Conservation (phyloP, 2,888 invertebrate genomes). For the Oscheius sp. region DNA sequence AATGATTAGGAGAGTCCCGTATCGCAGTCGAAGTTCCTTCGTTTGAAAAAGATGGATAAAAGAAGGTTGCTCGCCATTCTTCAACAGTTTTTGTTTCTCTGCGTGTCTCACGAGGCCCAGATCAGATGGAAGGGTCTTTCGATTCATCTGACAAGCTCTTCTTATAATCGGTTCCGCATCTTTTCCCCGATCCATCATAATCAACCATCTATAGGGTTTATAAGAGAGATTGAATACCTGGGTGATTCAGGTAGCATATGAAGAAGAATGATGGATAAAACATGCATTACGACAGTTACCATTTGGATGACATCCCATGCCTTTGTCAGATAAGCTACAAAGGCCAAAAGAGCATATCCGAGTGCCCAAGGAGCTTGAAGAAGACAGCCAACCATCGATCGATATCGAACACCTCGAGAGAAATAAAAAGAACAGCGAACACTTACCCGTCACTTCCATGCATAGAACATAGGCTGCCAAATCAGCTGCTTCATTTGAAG, state of each 20-base stretch:
- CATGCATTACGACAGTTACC: constrained; percentile 16
- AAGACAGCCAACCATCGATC: constrained; percentile 69
- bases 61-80: constrained; percentile 60
- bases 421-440: background rate
- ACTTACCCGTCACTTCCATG: constrained; percentile 69
- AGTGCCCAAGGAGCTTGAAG: constrained; percentile 70
- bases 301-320: constrained; percentile 66
- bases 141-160: constrained; percentile 67
- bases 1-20: constrained; percentile 58
- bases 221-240: background rate
- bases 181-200: constrained; percentile 56
- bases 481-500: constrained; percentile 70
- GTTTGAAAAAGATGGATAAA: constrained; percentile 64
- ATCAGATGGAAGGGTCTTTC: constrained; percentile 66
- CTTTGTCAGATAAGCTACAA: constrained; percentile 66
- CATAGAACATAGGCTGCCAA: constrained; percentile 70
- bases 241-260: constrained; percentile 21
- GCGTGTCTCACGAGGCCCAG: constrained; percentile 66
- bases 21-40: constrained; percentile 58
- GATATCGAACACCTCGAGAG: constrained; percentile 63
- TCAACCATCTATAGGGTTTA: constrained; percentile 25
- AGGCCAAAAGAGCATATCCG: constrained; percentile 69
- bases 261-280: constrained; percentile 15
- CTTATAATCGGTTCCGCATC: constrained; percentile 66
- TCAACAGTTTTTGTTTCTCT: constrained; percentile 63